Evolutionary conservation across 1,140 invertebrate species (phyloP).

Genomic region (Papilio polytes): DNA sequence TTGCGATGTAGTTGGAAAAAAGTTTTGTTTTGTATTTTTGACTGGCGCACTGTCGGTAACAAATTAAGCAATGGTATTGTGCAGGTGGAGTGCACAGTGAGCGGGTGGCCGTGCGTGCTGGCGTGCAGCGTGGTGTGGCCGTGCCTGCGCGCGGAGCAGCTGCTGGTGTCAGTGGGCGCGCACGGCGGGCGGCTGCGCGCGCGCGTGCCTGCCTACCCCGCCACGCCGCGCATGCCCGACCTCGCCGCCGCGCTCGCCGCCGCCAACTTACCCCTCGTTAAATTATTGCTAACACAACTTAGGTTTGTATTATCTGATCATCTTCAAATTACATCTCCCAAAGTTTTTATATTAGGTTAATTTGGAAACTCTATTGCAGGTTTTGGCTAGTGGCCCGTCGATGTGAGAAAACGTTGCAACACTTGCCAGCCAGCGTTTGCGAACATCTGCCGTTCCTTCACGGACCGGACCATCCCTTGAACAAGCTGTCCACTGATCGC

Average conservation of each 20-base stretch:
- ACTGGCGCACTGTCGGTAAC: no score
- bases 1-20: no score
- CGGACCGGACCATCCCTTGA: slow-evolving; percentile 91
- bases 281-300: slow-evolving; percentile 72
- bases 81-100: slow-evolving; percentile 83
- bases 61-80: no score
- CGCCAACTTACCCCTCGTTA: slow-evolving; percentile 59
- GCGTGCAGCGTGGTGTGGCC: slow-evolving; percentile 95
- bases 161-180: slow-evolving; percentile 96
- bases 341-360: neutral
- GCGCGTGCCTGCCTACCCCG: slow-evolving; percentile 94
- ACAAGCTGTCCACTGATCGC: slow-evolving; percentile 90
- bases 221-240: slow-evolving; percentile 91
- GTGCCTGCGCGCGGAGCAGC: slow-evolving; percentile 94
- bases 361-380: slow-evolving; percentile 72
- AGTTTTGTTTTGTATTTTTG: no score
- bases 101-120: slow-evolving; percentile 95
- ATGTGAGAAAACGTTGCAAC: slow-evolving; percentile 97
- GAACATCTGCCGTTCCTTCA: slow-evolving; percentile 93
- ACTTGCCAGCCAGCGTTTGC: slow-evolving; percentile 94
- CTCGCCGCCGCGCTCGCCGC: slow-evolving; percentile 89
- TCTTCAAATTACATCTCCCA: neutral
- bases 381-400: slow-evolving; percentile 96
- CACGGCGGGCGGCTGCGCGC: slow-evolving; percentile 96
- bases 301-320: slow-evolving; percentile 51